A percentile compares a stretch with the other conserved stretches of the same genome.
Conservation (phyloP, 53 echinoderm and acorn worm genomes). For the Patiria pectinifera region DNA sequence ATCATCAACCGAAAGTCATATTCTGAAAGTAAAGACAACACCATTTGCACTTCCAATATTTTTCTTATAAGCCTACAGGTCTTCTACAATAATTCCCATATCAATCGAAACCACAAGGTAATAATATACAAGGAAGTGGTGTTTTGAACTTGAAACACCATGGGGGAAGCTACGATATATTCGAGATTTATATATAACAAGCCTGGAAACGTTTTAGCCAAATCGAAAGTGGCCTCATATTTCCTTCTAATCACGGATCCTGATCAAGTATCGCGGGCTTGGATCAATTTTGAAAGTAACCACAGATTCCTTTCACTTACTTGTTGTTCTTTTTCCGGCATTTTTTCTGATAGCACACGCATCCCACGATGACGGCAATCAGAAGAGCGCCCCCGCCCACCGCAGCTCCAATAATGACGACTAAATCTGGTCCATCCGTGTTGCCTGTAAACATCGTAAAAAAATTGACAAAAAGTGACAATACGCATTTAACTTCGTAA, state of each 20-base stretch:
- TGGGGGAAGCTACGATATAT: not conserved
- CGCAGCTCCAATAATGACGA: conserved; percentile 20
- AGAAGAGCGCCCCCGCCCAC: conserved; percentile 18
- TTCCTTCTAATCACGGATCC: not conserved
- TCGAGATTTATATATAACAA: not conserved
- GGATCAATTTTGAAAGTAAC: not conserved
- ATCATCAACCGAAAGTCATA: no score
- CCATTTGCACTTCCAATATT: no score
- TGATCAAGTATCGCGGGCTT: no score
- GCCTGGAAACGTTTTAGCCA: not conserved
- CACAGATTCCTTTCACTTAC: not conserved
- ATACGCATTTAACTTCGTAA: not conserved
- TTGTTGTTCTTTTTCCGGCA: not conserved
- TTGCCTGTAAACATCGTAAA: not conserved
- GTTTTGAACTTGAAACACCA: not conserved
- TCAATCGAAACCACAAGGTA: not conserved
- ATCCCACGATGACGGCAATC: conserved; percentile 6
- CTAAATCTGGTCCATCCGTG: not conserved
- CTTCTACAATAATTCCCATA: no score
- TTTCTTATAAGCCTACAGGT: no score
- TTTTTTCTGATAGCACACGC: conserved; percentile 20
- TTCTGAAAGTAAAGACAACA: no score
- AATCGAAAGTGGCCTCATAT: not conserved
- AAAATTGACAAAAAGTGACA: not conserved
- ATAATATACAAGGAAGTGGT: not conserved